Conservation (phyloP, 2,888 invertebrate genomes). For the Tipula unca region DNA sequence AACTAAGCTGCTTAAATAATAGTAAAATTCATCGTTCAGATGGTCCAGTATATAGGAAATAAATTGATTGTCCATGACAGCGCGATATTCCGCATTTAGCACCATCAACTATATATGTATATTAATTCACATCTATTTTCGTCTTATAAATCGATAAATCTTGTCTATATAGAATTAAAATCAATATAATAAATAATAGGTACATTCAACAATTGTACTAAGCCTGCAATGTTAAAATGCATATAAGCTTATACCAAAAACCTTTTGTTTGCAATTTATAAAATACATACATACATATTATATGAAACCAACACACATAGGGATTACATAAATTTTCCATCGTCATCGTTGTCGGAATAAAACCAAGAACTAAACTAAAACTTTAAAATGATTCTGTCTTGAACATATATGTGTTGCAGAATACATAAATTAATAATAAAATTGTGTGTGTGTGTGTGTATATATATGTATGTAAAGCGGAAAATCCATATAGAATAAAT, state of each 20-base stretch:
- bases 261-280: background rate
- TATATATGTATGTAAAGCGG: too few species aligned
- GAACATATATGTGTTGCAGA: background rate
- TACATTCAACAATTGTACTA: background rate
- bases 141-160: too few species aligned
- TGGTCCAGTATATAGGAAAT: too few species aligned
- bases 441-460: background rate
- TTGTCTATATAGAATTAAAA: too few species aligned
- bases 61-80: too few species aligned
- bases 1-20: too few species aligned
- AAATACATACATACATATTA: too few species aligned
- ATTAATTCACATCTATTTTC: too few species aligned
- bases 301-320: background rate
- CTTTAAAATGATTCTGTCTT: background rate
- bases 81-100: too few species aligned
- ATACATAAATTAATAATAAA: background rate
- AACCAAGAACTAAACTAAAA: background rate
- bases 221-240: background rate
- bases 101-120: too few species aligned
- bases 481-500: background rate
- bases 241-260: background rate
- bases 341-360: background rate
- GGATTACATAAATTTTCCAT: background rate
- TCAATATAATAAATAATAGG: background rate
- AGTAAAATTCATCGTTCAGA: too few species aligned